Evolutionary conservation across 2,113 vertebrate genomes (phyloP), one percentile per base, ranked within the genome.

Genomic region (Thermophis baileyi): DNA sequence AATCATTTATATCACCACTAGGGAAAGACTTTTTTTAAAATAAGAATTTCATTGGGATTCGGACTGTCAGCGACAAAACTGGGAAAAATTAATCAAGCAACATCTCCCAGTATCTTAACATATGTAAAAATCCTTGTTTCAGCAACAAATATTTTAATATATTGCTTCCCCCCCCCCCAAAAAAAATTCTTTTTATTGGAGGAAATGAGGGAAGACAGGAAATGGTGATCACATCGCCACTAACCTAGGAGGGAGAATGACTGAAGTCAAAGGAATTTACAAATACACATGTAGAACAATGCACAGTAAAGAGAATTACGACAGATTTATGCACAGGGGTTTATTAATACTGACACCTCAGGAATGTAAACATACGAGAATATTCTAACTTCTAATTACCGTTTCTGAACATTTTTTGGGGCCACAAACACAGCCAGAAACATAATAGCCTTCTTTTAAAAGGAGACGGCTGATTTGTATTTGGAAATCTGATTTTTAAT

Each of bases 341-440:
- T 93, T 89, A 27, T 94, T 95, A 89, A 87, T 25, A 74, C 3
- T 35, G 53, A 87, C 54, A n/a, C 86, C 91, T 51, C 2, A 92
- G 89, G 93, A 91, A 60, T 88, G 90, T 89, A 94, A 94, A 88
- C 6, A 4, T 53, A 93, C 94, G 89, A 93, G 90, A 85, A 30
- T 89, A 93, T 89, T 91, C 53, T 51, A 91, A 30, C 57, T 85
- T 89, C 86, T 92, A 89, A 30, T 91, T 93, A 92, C 94, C 30
- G 25, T 18, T 25, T 20, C 40, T 57, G 3, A 30, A 57, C 14
- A 4, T 55, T 90, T 87, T 85, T 93, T 92, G 50, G 91, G 50
- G 91, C 86, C 55, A 94, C 88, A 93, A 94, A 14, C 44, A 88
- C 94, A 81, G 11, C 93, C 40, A 92, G n/a, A 22, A 90, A 90